phyloP scores from a whole-genome alignment of 2,113 vertebrate genomes.

The Brienomyrus longianalis region DNA sequence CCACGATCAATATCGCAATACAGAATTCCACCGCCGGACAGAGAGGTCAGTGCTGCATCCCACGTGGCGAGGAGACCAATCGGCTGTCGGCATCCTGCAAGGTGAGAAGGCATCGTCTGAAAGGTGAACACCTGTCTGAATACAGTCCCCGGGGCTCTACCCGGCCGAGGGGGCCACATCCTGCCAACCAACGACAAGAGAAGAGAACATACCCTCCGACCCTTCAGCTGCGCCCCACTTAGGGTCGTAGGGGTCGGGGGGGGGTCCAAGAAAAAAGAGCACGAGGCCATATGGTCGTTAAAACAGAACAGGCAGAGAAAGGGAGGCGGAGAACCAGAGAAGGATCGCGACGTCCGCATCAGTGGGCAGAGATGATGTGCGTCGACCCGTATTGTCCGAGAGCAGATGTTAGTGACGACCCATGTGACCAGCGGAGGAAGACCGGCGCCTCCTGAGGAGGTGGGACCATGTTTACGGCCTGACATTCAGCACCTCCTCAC shows the following conservation, averaged over 20 bases:
- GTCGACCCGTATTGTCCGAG: not conserved
- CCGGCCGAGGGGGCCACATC: not conserved
- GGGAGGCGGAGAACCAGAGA: not conserved
- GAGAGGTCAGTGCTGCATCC: not conserved
- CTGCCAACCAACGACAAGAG: not conserved
- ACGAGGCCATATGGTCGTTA: not conserved
- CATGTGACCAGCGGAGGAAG: not conserved
- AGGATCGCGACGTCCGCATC: not conserved
- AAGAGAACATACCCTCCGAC: not conserved
- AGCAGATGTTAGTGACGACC: slow-evolving; percentile 2
- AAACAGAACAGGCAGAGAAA: not conserved
- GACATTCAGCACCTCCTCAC: not conserved
- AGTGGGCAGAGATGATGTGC: slow-evolving; percentile 12
- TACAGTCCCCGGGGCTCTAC: not conserved
- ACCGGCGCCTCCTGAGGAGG: not conserved
- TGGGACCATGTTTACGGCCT: not conserved
- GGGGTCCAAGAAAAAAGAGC: not conserved
- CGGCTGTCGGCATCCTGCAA: not conserved
- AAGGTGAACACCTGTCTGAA: not conserved
- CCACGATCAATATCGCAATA: not conserved
- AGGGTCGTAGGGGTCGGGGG: not conserved
- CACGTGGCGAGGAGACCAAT: not conserved
- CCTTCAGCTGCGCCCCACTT: not conserved
- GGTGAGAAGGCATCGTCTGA: not conserved
- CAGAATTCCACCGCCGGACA: not conserved